A percentile compares a stretch with the other conserved stretches of the same genome.
Evolutionary conservation across 2,113 vertebrate genomes (phyloP).

Genomic region (Microcebus tavaratra): DNA sequence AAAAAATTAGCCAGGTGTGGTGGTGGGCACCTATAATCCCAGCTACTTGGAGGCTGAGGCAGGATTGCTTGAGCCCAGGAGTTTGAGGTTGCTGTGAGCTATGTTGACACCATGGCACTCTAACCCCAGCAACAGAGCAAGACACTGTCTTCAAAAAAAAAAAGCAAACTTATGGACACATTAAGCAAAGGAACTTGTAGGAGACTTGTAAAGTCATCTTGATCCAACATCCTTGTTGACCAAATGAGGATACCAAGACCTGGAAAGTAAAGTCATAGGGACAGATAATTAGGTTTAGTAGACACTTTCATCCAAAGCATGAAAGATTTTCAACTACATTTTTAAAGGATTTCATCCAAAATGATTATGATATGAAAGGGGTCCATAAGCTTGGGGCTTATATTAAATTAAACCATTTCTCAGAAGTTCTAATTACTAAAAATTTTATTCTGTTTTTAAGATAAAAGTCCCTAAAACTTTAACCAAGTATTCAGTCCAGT

Average conservation of each 20-base stretch:
- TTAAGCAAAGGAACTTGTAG: not conserved
- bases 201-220: not conserved
- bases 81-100: too few species aligned
- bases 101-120: too few species aligned
- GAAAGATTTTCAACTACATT: conserved; percentile 4
- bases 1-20: too few species aligned
- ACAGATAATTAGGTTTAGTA: not conserved
- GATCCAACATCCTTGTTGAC: not conserved
- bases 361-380: not conserved
- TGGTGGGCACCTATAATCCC: too few species aligned
- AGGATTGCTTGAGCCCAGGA: too few species aligned
- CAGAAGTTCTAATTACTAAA: conserved; percentile 28
- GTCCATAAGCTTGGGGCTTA: not conserved
- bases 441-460: conserved; percentile 30
- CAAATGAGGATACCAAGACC: not conserved
- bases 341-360: conserved; percentile 8
- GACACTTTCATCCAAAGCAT: not conserved
- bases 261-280: not conserved
- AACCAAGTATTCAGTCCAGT: not conserved
- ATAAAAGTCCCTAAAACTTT: not conserved
- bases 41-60: too few species aligned
- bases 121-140: too few species aligned
- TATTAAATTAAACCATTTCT: conserved; percentile 33
- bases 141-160: not conserved
- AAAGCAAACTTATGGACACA: not conserved